These are phyloP conservation scores for Elysia crispata DNA, from an alignment of 2,888 invertebrate genomes.

Conservation along the genomic window DNA sequence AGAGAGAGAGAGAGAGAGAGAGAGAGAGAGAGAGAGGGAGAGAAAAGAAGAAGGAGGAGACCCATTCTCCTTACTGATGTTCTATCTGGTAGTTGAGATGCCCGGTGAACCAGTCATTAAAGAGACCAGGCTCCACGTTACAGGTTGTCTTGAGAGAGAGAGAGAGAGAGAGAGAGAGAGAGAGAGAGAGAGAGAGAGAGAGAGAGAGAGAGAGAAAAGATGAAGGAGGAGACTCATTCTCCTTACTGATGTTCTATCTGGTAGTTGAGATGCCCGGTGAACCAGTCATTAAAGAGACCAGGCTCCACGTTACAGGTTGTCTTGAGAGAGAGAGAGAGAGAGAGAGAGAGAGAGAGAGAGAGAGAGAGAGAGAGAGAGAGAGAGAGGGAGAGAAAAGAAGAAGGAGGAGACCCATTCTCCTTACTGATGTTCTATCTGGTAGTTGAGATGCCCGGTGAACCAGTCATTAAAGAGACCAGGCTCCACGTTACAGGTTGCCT, in stretches of 20 bases:
- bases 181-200: too few species aligned
- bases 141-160: slow-evolving; percentile 74
- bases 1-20: too few species aligned
- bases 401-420: too few species aligned
- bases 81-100: slow-evolving; percentile 78
- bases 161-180: too few species aligned
- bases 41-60: too few species aligned
- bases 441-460: slow-evolving; percentile 77
- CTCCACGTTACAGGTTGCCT: slow-evolving; percentile 64
- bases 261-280: slow-evolving; percentile 77
- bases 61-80: slow-evolving; percentile 75
- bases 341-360: too few species aligned
- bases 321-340: too few species aligned
- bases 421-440: slow-evolving; percentile 77
- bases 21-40: too few species aligned
- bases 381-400: too few species aligned
- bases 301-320: slow-evolving; percentile 68
- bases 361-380: too few species aligned
- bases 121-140: slow-evolving; percentile 70
- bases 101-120: slow-evolving; percentile 78
- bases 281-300: slow-evolving; percentile 76
- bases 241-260: slow-evolving; percentile 77
- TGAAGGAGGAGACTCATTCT: too few species aligned
- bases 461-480: slow-evolving; percentile 73
- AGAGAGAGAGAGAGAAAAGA: too few species aligned